These are phyloP conservation scores for Pseudomyrmex dendroicus DNA, from an alignment of 1,140 invertebrate species.

Conservation along the genomic window DNA sequence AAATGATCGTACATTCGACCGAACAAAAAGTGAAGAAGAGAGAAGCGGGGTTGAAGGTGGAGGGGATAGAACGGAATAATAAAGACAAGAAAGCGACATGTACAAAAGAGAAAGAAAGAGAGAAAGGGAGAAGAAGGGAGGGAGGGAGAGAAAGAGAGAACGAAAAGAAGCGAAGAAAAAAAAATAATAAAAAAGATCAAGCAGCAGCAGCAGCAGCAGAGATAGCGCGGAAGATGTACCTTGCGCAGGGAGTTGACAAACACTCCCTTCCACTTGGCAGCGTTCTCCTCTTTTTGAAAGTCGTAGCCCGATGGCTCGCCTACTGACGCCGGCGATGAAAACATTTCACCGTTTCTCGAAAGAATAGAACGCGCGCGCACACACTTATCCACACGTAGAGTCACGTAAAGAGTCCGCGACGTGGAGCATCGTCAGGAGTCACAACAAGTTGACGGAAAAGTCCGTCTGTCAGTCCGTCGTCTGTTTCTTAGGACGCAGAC, in stretches of 20 bases:
- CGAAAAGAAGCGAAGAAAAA: conserved; percentile 1
- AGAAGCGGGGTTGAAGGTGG: conserved; percentile 13
- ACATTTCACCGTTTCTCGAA: conserved; percentile 83
- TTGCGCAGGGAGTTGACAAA: conserved; percentile 92
- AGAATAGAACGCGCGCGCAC: conserved; percentile 1
- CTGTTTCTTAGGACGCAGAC: conserved; percentile 64
- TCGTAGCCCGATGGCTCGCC: conserved; percentile 91
- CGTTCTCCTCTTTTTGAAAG: conserved; percentile 95
- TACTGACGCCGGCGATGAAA: conserved; percentile 85
- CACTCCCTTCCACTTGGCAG: conserved; percentile 94
- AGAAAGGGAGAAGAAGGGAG: not conserved
- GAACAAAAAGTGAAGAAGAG: conserved; percentile 16
- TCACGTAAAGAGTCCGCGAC: conserved; percentile 60
- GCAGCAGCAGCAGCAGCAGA: conserved; percentile 2
- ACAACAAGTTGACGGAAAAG: conserved; percentile 66
- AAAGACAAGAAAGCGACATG: conserved; percentile 31
- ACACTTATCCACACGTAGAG: conserved; percentile 27
- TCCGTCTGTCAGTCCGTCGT: conserved; percentile 67
- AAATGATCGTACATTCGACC: conserved; percentile 42
- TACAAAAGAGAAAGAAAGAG: not conserved
- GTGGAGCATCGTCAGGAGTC: conserved; percentile 65
- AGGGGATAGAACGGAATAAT: conserved; percentile 24
- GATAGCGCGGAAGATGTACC: conserved; percentile 82
- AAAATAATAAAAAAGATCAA: conserved; percentile 16
- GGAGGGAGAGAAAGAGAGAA: not conserved